A percentile compares a stretch with the other conserved stretches of the same genome.
phyloP scores from a whole-genome alignment of 1,140 invertebrate genomes.

The Dinoponera quadriceps region DNA sequence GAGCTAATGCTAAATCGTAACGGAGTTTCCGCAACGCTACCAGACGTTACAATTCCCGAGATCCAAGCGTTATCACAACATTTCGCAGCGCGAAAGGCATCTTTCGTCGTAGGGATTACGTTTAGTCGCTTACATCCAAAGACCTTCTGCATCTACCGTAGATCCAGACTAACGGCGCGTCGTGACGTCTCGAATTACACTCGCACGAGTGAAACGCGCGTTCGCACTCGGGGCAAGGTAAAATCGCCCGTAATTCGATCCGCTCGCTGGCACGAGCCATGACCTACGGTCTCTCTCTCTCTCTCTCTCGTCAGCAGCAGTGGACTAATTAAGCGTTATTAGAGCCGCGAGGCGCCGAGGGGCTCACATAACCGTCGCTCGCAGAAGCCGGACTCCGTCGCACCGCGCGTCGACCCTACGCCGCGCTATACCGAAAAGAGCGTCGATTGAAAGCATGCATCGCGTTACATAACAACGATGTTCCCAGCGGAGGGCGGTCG shows the following conservation, averaged over 20 bases:
- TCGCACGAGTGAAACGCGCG: slow-evolving; percentile 3
- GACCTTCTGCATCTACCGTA: too few species aligned
- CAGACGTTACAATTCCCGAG: too few species aligned
- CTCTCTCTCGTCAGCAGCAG: too few species aligned
- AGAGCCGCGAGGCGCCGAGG: neutral
- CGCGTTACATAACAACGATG: slow-evolving; percentile 25
- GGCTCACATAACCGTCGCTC: neutral
- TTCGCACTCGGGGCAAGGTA: neutral
- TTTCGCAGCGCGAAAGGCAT: too few species aligned
- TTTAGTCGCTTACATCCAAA: too few species aligned
- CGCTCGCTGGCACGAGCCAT: neutral
- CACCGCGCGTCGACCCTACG: neutral
- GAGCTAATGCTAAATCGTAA: too few species aligned
- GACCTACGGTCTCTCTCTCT: slow-evolving; percentile 19
- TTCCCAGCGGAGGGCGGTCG: neutral
- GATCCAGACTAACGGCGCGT: neutral
- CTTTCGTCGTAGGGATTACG: too few species aligned
- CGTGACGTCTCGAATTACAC: neutral
- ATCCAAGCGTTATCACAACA: too few species aligned
- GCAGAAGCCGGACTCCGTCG: too few species aligned
- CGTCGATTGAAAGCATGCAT: slow-evolving; percentile 2
- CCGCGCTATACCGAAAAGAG: neutral
- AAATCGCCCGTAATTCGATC: neutral
- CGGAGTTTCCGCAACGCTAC: too few species aligned
- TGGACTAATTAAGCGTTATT: too few species aligned